These are phyloP conservation scores for Ictidomys tridecemlineatus DNA, from an alignment of 2,113 vertebrate species.

Conservation along the genomic window DNA sequence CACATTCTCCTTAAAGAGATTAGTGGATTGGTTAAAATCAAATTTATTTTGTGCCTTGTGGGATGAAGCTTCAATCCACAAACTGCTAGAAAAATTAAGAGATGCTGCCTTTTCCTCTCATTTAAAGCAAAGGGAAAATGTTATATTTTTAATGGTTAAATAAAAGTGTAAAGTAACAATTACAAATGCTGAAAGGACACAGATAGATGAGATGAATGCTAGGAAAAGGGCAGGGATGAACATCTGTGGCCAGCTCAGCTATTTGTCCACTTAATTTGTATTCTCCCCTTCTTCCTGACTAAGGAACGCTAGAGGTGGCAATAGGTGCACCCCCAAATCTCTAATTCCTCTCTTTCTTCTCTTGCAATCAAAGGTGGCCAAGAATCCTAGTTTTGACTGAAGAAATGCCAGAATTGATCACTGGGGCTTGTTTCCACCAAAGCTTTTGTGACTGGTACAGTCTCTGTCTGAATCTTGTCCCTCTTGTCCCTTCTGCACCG, in stretches of 20 bases:
- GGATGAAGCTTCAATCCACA: background rate
- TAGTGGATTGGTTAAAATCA: background rate
- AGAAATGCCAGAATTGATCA: background rate
- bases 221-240: background rate
- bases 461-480: background rate
- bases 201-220: background rate
- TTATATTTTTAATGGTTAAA: background rate
- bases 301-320: background rate
- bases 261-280: background rate
- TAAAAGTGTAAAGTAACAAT: background rate
- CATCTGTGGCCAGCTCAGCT: background rate
- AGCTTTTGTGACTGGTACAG: background rate
- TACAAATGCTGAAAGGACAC: background rate
- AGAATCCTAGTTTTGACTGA: background rate
- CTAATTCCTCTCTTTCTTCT: too few relatives aligned
- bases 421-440: background rate
- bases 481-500: too few relatives aligned
- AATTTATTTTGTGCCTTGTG: background rate
- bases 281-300: background rate
- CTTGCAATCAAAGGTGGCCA: background rate
- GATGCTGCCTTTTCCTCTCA: background rate
- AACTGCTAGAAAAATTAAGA: background rate
- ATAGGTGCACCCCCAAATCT: background rate
- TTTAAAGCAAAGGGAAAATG: background rate
- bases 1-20: slow-evolving; percentile 13